Evolutionary conservation across 2,113 vertebrate genomes (phyloP).

Genomic region (Corvus cornix): DNA sequence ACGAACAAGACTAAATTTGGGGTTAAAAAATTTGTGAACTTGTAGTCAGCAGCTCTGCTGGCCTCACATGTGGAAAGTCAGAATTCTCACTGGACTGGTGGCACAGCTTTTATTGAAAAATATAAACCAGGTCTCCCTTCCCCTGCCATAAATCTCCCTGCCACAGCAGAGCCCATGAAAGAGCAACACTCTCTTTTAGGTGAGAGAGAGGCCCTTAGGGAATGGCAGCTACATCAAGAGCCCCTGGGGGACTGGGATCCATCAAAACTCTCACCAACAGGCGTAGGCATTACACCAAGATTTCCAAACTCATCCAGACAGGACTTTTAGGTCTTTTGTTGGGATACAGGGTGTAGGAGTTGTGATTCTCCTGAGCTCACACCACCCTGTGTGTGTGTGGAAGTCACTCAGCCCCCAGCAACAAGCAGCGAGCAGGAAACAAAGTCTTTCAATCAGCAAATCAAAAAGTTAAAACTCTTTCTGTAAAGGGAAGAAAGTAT

Average conservation of each 20-base stretch:
- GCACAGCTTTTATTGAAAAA: neutral
- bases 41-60: neutral
- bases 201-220: neutral
- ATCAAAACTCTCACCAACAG: neutral
- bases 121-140: neutral
- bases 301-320: neutral
- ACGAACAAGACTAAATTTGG: neutral
- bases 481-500: neutral
- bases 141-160: neutral
- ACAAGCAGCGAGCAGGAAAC: neutral
- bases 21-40: neutral
- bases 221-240: neutral
- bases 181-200: neutral
- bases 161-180: neutral
- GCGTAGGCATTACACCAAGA: accelerated
- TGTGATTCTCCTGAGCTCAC: neutral
- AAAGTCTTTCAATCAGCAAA: neutral
- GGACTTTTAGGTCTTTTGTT: neutral
- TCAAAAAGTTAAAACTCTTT: neutral
- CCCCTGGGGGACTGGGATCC: neutral
- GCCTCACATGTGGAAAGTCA: neutral
- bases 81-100: neutral
- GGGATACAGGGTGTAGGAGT: neutral
- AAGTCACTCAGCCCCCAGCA: neutral
- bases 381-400: accelerated